Evolutionary conservation across 2,797 vertebrate genomes (phyloP), one percentile per base, ranked within the genome.

Genomic region (Pteronotus mesoamericanus): DNA sequence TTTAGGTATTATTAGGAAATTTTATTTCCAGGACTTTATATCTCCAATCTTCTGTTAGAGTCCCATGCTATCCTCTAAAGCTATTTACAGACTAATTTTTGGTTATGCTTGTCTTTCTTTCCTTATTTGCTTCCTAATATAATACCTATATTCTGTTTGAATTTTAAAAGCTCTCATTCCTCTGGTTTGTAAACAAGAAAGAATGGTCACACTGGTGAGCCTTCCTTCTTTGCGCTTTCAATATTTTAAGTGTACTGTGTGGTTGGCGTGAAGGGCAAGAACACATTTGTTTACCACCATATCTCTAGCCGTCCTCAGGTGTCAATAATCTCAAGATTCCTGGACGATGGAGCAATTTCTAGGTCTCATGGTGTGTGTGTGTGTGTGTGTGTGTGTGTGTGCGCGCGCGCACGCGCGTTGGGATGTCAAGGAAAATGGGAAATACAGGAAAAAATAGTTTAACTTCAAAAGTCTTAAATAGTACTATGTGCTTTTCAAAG

Each of bases 121-220:
- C 44, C 3, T 84, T 93, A 48, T 86, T 82, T 97, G 55, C 32
- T 93, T 89, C 59, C 53, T 39, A 37, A 12, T n/a, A 22, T 72
- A 74, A 71, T 51, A 59, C 11, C 24, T 64, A 2, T 68, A 15
- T 71, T 92, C 48, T 46, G 32, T 21, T 83, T 90, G 42, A 93
- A 87, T 83, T 90, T 93, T 86, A 57, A 48, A 83, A 15, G 10
- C n/a, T 86, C 48, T 91, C 26, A 44, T 86, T 80, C 55, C 48
- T 93, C 6, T 69, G 39, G 94, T 87, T 90, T 66, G 16, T 78
- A 94, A 94, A 85, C 32, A 94, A 61, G 44, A 69, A 82, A 19
- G 48, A 74, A 53, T 79, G 1, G 8, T 75, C 72, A 97, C 6
- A 79, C 57, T 39, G 53, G 8, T 32, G 51, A 16, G 7, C 26